phyloP scores from a whole-genome alignment of 2,888 invertebrate genomes.

The Lithophane leautieri region DNA sequence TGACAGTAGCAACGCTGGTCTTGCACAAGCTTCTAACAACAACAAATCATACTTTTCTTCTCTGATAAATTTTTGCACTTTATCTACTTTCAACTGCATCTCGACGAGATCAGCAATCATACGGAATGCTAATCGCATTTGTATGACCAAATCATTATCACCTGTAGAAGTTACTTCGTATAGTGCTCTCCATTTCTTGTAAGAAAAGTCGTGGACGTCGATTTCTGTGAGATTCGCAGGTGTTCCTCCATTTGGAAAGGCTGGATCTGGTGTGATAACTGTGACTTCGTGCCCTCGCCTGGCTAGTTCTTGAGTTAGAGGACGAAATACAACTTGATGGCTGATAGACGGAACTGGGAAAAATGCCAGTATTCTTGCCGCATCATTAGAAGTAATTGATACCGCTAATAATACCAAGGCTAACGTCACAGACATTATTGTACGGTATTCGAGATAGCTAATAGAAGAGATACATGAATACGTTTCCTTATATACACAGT shows the following conservation, averaged over 20 bases:
- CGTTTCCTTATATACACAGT: constrained; percentile 21
- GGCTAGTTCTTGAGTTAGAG: constrained; percentile 74
- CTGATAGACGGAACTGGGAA: constrained; percentile 61
- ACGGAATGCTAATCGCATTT: constrained; percentile 41
- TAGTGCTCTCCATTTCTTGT: constrained; percentile 53
- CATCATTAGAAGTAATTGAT: constrained; percentile 66
- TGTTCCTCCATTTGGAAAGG: constrained; percentile 50
- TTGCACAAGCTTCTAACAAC: constrained; percentile 66
- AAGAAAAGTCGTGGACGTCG: constrained; percentile 72
- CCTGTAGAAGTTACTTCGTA: constrained; percentile 34
- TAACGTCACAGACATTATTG: constrained; percentile 18
- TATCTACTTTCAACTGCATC: constrained; percentile 61
- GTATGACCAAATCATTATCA: constrained; percentile 33
- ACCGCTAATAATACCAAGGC: constrained; percentile 51
- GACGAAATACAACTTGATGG: constrained; percentile 66
- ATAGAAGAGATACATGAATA: neutral
- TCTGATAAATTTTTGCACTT: constrained; percentile 66
- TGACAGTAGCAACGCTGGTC: constrained; percentile 58
- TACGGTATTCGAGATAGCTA: neutral
- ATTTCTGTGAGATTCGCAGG: constrained; percentile 79
- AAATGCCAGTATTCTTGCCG: constrained; percentile 74
- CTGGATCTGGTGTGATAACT: constrained; percentile 77
- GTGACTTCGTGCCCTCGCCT: constrained; percentile 80
- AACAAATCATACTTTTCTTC: constrained; percentile 71
- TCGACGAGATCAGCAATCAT: constrained; percentile 51